A percentile compares a stretch with the other conserved stretches of the same genome.
These are phyloP conservation scores for Hycleus phaleratus DNA, from an alignment of 1,140 invertebrate species.

Conservation along the genomic window DNA sequence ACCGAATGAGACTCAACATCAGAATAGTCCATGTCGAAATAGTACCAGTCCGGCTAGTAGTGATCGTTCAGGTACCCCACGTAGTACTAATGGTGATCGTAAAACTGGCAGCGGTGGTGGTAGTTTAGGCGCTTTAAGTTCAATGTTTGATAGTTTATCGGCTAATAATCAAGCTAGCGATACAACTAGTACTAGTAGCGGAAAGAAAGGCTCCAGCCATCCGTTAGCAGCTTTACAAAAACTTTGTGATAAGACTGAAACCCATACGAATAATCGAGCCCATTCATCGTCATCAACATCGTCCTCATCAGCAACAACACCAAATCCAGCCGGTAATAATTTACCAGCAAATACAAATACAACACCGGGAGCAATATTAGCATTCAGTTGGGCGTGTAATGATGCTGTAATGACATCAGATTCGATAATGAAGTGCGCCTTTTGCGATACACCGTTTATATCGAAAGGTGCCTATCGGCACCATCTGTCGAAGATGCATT, in stretches of 20 bases:
- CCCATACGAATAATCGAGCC: slow-evolving; percentile 45
- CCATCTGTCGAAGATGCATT: slow-evolving; percentile 94
- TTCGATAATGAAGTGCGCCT: slow-evolving; percentile 90
- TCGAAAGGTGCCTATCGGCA: slow-evolving; percentile 95
- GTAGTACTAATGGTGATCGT: slow-evolving; percentile 54
- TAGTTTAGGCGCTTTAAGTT: slow-evolving; percentile 74
- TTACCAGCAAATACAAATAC: slow-evolving; percentile 43
- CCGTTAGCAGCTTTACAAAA: slow-evolving; percentile 90
- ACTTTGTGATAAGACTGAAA: slow-evolving; percentile 90
- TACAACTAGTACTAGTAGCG: slow-evolving; percentile 34
- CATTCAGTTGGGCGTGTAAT: slow-evolving; percentile 90
- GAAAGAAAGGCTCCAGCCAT: slow-evolving; percentile 65
- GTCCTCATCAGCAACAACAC: slow-evolving; percentile 35
- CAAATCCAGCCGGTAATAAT: slow-evolving; percentile 26
- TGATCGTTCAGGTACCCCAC: slow-evolving; percentile 62
- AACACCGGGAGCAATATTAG: slow-evolving; percentile 72
- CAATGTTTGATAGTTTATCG: slow-evolving; percentile 81
- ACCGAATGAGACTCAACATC: slow-evolving; percentile 16
- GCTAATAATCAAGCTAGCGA: slow-evolving; percentile 48
- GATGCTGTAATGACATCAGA: slow-evolving; percentile 79
- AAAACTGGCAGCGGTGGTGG: slow-evolving; percentile 40
- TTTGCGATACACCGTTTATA: slow-evolving; percentile 93
- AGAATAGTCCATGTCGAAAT: slow-evolving; percentile 52
- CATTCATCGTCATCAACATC: slow-evolving; percentile 37
- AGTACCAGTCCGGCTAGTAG: slow-evolving; percentile 60